phyloP scores from a whole-genome alignment of 2,888 invertebrate genomes.

The Drosophila tanythrix region DNA sequence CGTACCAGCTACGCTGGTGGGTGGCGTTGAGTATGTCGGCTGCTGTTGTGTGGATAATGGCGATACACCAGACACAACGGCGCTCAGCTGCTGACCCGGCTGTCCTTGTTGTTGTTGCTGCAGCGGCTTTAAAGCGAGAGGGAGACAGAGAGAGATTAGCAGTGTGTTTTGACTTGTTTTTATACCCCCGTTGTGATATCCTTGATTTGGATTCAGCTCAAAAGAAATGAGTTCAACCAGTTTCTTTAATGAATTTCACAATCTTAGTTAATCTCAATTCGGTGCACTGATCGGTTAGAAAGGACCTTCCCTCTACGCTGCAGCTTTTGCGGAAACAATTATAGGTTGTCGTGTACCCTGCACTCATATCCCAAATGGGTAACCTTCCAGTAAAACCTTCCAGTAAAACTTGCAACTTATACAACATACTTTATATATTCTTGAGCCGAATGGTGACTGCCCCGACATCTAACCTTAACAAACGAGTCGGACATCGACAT shows the following conservation, averaged over 20 bases:
- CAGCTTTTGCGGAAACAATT: not conserved
- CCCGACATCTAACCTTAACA: not conserved
- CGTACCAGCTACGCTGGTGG: conserved; percentile 77
- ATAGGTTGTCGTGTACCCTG: not conserved
- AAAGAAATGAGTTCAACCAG: not conserved
- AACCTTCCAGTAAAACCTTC: not conserved
- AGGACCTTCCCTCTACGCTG: not conserved
- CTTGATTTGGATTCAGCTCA: not conserved
- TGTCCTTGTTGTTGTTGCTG: conserved; percentile 57
- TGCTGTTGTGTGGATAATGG: conserved; percentile 81
- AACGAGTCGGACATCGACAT: not conserved
- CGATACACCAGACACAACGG: conserved; percentile 81
- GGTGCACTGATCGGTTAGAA: not conserved
- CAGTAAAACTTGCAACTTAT: not conserved
- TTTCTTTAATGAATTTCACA: not conserved
- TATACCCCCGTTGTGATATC: not conserved
- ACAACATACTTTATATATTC: not conserved
- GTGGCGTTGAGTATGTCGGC: conserved; percentile 83
- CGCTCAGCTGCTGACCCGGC: conserved; percentile 49
- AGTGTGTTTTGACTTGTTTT: not conserved
- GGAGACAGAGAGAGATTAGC: not conserved
- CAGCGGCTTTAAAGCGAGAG: conserved; percentile 59
- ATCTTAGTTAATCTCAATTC: not conserved
- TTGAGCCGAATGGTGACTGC: not conserved
- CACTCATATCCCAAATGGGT: not conserved